A percentile compares a stretch with the other conserved stretches of the same genome.
Evolutionary conservation across 2,113 vertebrate species (phyloP).

Genomic region (Genyomyrus donnyi): DNA sequence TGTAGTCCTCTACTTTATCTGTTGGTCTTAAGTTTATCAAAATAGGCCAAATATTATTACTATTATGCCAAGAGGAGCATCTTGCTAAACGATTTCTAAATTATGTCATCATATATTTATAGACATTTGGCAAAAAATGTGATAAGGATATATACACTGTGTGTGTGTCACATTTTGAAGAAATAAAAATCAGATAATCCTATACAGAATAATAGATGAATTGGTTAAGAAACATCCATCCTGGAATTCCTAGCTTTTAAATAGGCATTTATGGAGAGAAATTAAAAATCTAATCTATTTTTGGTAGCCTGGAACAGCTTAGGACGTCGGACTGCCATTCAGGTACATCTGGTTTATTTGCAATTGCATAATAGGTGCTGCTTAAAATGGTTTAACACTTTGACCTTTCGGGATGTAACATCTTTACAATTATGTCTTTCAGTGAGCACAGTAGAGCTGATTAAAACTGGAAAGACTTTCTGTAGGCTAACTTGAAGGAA

Average conservation of each 20-base stretch:
- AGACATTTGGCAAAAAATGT: background rate
- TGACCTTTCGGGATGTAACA: background rate
- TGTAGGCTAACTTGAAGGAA: background rate
- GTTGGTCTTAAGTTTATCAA: background rate
- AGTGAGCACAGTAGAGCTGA: background rate
- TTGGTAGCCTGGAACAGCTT: background rate
- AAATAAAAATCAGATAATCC: background rate
- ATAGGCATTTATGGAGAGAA: background rate
- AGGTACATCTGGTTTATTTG: background rate
- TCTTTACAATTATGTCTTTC: slow-evolving; percentile 14
- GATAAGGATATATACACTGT: background rate
- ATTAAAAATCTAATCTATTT: background rate
- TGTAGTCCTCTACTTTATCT: background rate
- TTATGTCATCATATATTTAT: background rate
- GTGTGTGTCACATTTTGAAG: background rate
- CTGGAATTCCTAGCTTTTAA: background rate
- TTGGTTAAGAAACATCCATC: background rate
- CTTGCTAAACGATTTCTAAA: background rate
- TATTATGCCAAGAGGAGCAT: background rate
- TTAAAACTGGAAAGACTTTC: slow-evolving; percentile 16
- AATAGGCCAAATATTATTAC: background rate
- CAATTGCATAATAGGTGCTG: background rate
- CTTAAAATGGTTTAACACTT: slow-evolving; percentile 14
- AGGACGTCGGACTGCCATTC: background rate
- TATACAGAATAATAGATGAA: background rate